Base-by-base conservation (phyloP, 2,888 invertebrate genomes). In the Molanna angustata region DNA sequence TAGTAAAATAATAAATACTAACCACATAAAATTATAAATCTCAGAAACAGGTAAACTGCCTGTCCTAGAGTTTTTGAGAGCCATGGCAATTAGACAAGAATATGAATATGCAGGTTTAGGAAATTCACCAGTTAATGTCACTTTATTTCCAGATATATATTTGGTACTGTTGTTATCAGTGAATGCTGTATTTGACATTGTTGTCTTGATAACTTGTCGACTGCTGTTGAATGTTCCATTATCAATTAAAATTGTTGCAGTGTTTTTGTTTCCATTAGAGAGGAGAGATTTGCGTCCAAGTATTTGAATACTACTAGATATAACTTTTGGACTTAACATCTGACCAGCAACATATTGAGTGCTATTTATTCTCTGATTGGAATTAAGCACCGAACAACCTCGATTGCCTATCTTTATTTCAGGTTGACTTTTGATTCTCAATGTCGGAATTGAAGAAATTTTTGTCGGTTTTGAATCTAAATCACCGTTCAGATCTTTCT, bases 1-100 rank as follows among this genome's bases (percentile, higher is more conserved):
- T 35, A 20, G 27, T 37, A 3, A 41, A 47, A 42, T 32, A 52
- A 58, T 33, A 19, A 33, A 55, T 59, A 79, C 88, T 83, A 74
- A 92, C 90, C 94, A 97, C 90, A 98, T 96, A 68, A 98, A 98
- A 69, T 92, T 94, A 72, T 98, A 98, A 63, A 98, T 98, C 76
- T 98, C 98, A 9, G 95, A 95, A 27, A 98, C 98, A 2, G 97
- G 97, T 64, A 98, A 74, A 64, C 94, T 92, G 49, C 97, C 97
- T 49, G 90, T 90, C 63, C 88, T 83, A 57, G 96, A 95, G 70
- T 98, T 98, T 73, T 97, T 97, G 58, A 98, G 75, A 3, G 98
- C 96, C 90, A 98, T 90, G 1, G 97, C 97, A 67, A 98, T 98
- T 60, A 98, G 80, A 74, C 97, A 98, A 54, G 95, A 95, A 71